Base-by-base conservation (phyloP, 2,888 invertebrate species). In the Napeogenes sylphis region DNA sequence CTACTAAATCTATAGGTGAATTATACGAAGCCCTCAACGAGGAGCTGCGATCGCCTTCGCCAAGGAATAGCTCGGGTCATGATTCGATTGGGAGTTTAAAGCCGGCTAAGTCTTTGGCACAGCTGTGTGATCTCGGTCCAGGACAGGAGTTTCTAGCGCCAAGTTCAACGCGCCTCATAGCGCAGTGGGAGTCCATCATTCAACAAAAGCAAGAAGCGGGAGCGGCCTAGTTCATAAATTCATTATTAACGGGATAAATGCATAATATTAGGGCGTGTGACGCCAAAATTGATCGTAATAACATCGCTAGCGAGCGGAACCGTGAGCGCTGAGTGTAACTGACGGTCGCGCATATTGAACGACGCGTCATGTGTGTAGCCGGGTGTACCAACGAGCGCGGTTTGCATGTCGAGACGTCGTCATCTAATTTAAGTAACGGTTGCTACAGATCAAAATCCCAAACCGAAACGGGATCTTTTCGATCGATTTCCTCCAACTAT, bases 101-200 rank as follows among this genome's bases (percentile, higher is more conserved):
- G 76, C 93, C 94, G 53, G 94, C 94, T 3, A 90, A 93, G 77
- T 94, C 94, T 0, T 81, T 94, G 73, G 94, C 94, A 2, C 92
- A 94, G 76, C 81, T 94, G 63, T 94, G 94, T 78, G 93, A 93
- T 76, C 86, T 94, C 58, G 88, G 87, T 56, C 93, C 93, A 38
- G 93, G 93, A 33, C 93, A 94, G 75, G 92, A 92, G 75, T 89
- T 89, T 72, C 90, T 92, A 30, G 93, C 94, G 58, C 94, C 95
- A 13, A 94, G 94, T 75, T 94, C 95, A 54, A 92, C 92, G 67
- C 87, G 93, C 55, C 90, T 96, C 67, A 96, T 96, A 75, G 95
- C 94, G 70, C 94, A 95, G 82, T 96, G 96, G 94, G 96, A 96
- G 84, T 95, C 93, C 66, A 90, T 95, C 71, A 96, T 95, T 71